Evolutionary conservation across 2,888 invertebrate species (phyloP).

Genomic region (Azorinus chamasolen): DNA sequence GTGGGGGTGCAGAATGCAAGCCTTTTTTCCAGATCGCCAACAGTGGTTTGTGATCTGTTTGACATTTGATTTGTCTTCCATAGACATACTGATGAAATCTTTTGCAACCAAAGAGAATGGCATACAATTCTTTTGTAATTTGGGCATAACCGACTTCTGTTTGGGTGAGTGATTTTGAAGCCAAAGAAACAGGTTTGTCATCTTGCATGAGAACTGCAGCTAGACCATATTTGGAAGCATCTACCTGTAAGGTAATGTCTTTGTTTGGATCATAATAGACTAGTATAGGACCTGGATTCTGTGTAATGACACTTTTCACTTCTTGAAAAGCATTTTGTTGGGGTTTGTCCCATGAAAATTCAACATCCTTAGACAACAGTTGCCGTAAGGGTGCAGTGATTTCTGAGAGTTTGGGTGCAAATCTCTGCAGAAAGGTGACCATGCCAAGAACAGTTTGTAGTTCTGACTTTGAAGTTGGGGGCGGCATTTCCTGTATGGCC

Average conservation of each 20-base stretch:
- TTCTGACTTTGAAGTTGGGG: no score
- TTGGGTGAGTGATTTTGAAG: not conserved
- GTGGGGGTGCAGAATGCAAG: no score
- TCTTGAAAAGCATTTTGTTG: conserved; percentile 26
- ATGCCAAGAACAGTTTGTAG: no score
- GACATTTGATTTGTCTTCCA: no score
- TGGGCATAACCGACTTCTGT: not conserved
- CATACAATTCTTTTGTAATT: conserved; percentile 4
- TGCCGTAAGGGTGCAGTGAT: no score
- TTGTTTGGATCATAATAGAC: conserved; percentile 53
- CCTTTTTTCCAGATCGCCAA: no score
- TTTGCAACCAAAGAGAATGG: not conserved
- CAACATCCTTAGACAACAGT: no score
- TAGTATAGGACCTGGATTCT: conserved; percentile 45
- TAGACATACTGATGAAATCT: no score
- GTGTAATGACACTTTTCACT: conserved; percentile 24
- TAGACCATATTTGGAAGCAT: conserved; percentile 63
- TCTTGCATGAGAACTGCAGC: no score
- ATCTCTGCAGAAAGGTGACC: conserved; percentile 4
- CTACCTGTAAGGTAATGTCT: conserved; percentile 54
- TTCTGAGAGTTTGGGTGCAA: conserved; percentile 2
- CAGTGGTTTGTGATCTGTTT: conserved; percentile 7
- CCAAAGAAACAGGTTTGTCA: no score
- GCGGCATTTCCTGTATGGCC: no score
- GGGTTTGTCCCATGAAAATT: no score